Evolutionary conservation across 1,140 invertebrate genomes (phyloP).

Genomic region (Nixonia krombeini): DNA sequence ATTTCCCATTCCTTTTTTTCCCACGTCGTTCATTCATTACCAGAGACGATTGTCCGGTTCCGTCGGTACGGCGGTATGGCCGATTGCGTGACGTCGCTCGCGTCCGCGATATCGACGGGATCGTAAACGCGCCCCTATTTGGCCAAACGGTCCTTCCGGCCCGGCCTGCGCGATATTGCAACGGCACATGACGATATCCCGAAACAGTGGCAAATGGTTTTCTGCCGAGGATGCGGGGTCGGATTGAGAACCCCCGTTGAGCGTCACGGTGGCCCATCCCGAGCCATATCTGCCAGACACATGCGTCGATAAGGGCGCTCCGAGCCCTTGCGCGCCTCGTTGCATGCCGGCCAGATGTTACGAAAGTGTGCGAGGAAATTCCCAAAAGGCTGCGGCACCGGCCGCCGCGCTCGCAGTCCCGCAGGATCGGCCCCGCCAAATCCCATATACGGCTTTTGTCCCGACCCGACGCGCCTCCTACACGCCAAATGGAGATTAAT

Average conservation of each 20-base stretch:
- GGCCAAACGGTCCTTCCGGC: too few relatives aligned
- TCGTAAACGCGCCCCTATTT: too few relatives aligned
- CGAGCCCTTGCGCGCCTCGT: conserved; percentile 14
- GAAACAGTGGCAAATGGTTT: conserved; percentile 31
- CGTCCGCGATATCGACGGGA: too few relatives aligned
- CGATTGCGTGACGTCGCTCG: too few relatives aligned
- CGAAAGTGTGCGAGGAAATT: conserved; percentile 57
- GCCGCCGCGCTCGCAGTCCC: conserved; percentile 26
- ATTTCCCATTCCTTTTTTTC: too few relatives aligned
- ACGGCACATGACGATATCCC: conserved; percentile 29
- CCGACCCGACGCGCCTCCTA: conserved; percentile 10
- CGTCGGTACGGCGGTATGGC: too few relatives aligned
- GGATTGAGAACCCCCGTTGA: conserved; percentile 30
- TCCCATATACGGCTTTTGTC: conserved; percentile 30
- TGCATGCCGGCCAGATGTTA: conserved; percentile 61
- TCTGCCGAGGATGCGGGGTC: conserved; percentile 29
- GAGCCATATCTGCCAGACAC: conserved; percentile 62
- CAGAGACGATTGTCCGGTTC: too few relatives aligned
- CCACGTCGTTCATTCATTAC: too few relatives aligned
- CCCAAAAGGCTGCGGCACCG: conserved; percentile 51
- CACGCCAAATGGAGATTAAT: conserved; percentile 9
- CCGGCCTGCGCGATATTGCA: too few relatives aligned
- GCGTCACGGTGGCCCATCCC: conserved; percentile 29
- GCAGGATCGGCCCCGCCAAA: conserved; percentile 20
- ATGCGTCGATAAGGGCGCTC: conserved; percentile 61